Percentiles rank a stretch among this genome's conserved stretches.
Conservation (phyloP, 2,888 invertebrate species). For the Aethes cnicana region DNA sequence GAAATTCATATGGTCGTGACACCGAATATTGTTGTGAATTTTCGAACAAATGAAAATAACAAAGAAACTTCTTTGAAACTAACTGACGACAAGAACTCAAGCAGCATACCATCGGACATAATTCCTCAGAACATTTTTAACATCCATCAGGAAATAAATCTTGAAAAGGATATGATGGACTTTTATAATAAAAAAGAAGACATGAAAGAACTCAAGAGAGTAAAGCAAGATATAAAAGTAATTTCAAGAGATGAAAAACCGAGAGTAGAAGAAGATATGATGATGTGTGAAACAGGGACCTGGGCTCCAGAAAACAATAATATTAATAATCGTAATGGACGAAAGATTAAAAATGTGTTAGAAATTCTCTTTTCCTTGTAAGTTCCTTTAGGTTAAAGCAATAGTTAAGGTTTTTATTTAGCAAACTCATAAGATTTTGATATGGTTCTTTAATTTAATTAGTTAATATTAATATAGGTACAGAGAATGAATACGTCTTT, state of each 20-base stretch:
- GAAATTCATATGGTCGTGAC: conserved; percentile 75
- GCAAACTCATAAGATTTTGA: neutral
- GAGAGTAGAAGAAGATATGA: conserved; percentile 58
- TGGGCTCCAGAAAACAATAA: conserved; percentile 44
- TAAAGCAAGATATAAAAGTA: conserved; percentile 53
- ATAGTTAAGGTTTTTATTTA: neutral
- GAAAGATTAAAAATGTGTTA: conserved; percentile 54
- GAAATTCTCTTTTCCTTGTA: conserved; percentile 58
- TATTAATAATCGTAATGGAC: conserved; percentile 41
- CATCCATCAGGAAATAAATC: conserved; percentile 73
- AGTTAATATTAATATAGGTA: no score
- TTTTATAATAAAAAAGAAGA: conserved; percentile 36
- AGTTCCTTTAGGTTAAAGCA: neutral
- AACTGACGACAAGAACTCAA: conserved; percentile 50
- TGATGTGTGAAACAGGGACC: conserved; percentile 62
- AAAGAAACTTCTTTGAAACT: conserved; percentile 66
- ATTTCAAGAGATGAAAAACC: conserved; percentile 38
- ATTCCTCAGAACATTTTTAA: conserved; percentile 66
- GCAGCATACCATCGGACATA: conserved; percentile 44
- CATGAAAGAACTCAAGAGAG: conserved; percentile 37
- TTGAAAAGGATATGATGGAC: conserved; percentile 48
- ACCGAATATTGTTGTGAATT: conserved; percentile 75
- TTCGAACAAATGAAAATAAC: conserved; percentile 66
- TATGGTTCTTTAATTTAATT: neutral
- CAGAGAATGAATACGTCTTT: no score